Conservation (phyloP, 2,113 vertebrate species). For the Rhinichthys klamathensis region DNA sequence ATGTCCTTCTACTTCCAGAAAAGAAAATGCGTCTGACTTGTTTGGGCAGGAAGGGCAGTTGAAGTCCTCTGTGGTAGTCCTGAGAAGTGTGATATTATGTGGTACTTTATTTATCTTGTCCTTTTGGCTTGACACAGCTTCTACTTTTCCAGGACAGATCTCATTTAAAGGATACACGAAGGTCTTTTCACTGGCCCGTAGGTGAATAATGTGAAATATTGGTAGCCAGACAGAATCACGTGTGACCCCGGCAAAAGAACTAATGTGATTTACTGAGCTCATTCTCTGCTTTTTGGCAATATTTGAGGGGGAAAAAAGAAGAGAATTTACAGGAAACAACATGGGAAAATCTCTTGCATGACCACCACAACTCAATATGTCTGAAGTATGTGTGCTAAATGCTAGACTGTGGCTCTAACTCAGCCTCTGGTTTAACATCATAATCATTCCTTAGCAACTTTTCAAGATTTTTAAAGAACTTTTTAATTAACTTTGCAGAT, state of each 20-base stretch:
- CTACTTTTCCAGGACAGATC: conserved; percentile 25
- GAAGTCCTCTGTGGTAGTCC: conserved; percentile 4
- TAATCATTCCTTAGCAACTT: not conserved
- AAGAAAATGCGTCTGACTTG: conserved; percentile 44
- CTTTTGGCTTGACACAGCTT: conserved; percentile 15
- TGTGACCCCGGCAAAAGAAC: not conserved
- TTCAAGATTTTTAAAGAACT: not conserved
- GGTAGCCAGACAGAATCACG: not conserved
- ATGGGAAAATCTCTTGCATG: not conserved
- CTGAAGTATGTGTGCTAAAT: not conserved
- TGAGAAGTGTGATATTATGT: conserved; percentile 35
- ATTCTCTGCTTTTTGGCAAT: not conserved
- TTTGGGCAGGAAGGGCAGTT: conserved; percentile 49
- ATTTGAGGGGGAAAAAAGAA: not conserved
- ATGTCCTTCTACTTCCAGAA: conserved; percentile 42
- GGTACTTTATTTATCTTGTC: conserved; percentile 25
- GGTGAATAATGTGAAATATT: not conserved
- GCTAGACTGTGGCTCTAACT: not conserved
- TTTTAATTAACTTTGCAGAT: not conserved
- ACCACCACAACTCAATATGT: not conserved
- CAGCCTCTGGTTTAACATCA: not conserved
- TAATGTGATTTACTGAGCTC: conserved; percentile 18
- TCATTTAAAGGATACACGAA: conserved; percentile 8
- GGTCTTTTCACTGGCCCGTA: not conserved
- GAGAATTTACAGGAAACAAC: not conserved